These are phyloP conservation scores for Lacerta agilis DNA, from an alignment of 2,797 vertebrate genomes.

Conservation along the genomic window DNA sequence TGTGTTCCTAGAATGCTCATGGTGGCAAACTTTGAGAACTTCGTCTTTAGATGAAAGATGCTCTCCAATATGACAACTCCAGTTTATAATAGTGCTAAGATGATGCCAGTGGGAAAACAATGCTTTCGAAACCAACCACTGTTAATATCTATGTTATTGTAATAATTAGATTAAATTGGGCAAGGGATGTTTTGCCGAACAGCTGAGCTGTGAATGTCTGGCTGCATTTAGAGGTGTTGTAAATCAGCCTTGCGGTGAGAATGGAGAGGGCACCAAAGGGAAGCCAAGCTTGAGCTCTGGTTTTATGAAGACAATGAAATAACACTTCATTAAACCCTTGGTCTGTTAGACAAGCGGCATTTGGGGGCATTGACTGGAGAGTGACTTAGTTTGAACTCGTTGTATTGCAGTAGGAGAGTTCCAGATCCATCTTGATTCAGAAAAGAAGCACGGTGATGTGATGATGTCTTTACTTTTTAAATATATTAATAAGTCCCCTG, in stretches of 20 bases:
- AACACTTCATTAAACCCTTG: not conserved
- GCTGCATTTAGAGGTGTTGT: not conserved
- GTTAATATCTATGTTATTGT: slow-evolving; percentile 8
- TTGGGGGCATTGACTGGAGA: not conserved
- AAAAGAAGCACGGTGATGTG: not conserved
- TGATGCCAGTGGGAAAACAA: not conserved
- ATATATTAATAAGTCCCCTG: not conserved
- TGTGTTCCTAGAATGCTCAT: not conserved
- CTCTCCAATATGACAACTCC: slow-evolving; percentile 3
- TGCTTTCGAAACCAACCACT: not conserved
- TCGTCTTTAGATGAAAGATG: not conserved
- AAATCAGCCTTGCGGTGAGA: not conserved
- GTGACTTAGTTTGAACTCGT: not conserved
- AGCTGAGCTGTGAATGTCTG: not conserved
- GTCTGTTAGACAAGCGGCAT: not conserved
- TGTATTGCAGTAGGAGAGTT: not conserved
- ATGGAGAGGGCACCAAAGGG: not conserved
- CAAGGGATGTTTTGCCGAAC: slow-evolving; percentile 22
- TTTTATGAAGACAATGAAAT: slow-evolving; percentile 20
- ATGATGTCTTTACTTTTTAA: not conserved
- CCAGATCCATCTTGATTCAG: not conserved
- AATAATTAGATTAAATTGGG: slow-evolving; percentile 19
- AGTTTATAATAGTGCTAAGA: slow-evolving; percentile 20
- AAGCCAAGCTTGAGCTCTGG: not conserved
- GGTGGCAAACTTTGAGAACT: too few species aligned